phyloP scores from a whole-genome alignment of 2,888 invertebrate species.

The Chaetoderma sp. region DNA sequence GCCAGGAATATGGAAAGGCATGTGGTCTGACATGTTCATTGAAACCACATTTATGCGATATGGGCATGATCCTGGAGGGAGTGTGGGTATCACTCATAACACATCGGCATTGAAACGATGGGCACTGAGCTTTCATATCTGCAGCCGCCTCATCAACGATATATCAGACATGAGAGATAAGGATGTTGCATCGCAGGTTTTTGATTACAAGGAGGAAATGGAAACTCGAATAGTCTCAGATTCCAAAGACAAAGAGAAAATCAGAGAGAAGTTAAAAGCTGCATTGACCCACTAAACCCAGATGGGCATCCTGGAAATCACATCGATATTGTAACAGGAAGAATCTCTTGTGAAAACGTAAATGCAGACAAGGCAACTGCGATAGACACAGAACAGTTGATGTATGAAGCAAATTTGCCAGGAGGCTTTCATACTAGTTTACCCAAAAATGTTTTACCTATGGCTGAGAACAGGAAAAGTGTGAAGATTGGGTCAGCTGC shows the following conservation, averaged over 20 bases:
- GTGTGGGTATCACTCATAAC: conserved; percentile 43
- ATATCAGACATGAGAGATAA: conserved; percentile 10
- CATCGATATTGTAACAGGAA: conserved; percentile 23
- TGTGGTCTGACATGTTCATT: conserved; percentile 46
- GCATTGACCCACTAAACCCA: conserved; percentile 29
- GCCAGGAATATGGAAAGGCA: conserved; percentile 42
- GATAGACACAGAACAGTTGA: conserved; percentile 20
- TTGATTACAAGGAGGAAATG: conserved; percentile 34
- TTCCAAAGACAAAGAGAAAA: conserved; percentile 17
- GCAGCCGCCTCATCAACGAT: conserved; percentile 15
- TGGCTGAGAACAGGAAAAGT: conserved; percentile 16
- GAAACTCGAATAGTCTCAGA: conserved; percentile 22
- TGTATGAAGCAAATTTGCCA: conserved; percentile 28
- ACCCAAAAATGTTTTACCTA: conserved; percentile 6
- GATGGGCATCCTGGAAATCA: conserved; percentile 6
- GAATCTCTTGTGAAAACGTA: conserved; percentile 10
- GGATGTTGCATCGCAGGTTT: neutral
- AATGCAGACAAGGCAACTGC: conserved; percentile 28
- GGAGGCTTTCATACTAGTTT: conserved; percentile 23
- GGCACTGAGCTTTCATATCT: conserved; percentile 39
- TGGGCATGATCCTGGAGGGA: conserved; percentile 40
- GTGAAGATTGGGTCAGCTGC: conserved; percentile 21
- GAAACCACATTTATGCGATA: conserved; percentile 47
- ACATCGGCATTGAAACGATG: conserved; percentile 36
- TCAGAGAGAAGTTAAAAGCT: conserved; percentile 20